Conservation (phyloP, 1,140 invertebrate genomes). For the Fopius arisanus region DNA sequence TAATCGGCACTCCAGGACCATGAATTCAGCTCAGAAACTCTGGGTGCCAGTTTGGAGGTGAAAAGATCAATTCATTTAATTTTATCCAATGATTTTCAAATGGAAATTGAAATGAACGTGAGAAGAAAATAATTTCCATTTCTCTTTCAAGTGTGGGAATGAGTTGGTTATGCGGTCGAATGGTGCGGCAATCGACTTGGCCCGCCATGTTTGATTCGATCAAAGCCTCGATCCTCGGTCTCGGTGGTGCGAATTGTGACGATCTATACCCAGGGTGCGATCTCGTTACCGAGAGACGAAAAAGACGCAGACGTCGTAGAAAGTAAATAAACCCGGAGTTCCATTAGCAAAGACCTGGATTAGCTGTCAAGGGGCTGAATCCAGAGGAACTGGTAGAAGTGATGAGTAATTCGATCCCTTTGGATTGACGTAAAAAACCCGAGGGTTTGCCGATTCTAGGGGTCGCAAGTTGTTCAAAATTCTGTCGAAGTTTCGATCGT, state of each 20-base stretch:
- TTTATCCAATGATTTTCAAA: too few relatives aligned
- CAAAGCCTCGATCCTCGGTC: constrained; percentile 69
- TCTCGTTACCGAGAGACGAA: constrained; percentile 50
- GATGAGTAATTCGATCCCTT: constrained; percentile 62
- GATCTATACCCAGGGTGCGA: constrained; percentile 59
- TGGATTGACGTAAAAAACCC: constrained; percentile 60
- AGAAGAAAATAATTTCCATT: constrained; percentile 16
- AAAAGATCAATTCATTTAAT: too few relatives aligned
- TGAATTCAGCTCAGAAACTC: constrained; percentile 65
- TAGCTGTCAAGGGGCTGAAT: constrained; percentile 18
- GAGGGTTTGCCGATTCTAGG: constrained; percentile 50
- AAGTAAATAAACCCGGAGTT: neutral
- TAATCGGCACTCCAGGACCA: constrained; percentile 68
- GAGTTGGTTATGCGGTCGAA: constrained; percentile 68
- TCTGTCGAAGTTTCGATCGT: constrained; percentile 55
- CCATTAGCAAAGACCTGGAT: constrained; percentile 1
- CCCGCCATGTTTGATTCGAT: constrained; percentile 63
- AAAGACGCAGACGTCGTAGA: constrained; percentile 50
- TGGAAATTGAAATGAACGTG: too few relatives aligned
- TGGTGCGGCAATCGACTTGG: constrained; percentile 52
- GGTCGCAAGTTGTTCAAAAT: constrained; percentile 56
- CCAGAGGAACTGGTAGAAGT: constrained; percentile 58
- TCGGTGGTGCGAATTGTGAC: constrained; percentile 71
- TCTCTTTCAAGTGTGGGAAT: constrained; percentile 62
- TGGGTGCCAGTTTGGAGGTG: constrained; percentile 78